Evolutionary conservation across 2,113 vertebrate genomes (phyloP), one percentile per base, ranked within the genome.

Genomic region (Zapornia atra): DNA sequence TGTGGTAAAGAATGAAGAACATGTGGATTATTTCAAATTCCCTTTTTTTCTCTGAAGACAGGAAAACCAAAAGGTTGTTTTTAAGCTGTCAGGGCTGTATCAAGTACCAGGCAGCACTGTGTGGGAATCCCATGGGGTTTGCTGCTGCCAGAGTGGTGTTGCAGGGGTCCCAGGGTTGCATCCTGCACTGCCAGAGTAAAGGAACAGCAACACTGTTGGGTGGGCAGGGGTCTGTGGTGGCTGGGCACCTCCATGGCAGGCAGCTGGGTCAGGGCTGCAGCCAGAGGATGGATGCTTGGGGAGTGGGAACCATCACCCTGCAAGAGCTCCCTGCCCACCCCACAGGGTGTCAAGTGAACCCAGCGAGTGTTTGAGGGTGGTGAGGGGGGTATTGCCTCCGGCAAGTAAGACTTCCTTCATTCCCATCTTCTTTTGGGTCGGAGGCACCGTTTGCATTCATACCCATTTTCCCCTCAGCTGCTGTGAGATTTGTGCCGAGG

Each of bases 301-400:
- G 38, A 36, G 33, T 1, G 0, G 82, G 29, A 18, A 46, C 36
- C 12, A 1, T 71, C 56, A 2, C 61, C 4, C 34, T 17, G 2
- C 20, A 29, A 6, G 15, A 64, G 14, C 86, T 48, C 76, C 36
- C 61, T 82, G 50, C 73, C 28, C 0, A 0, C 24, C 26, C 73
- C 34, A 3, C 2, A 2, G 46, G 60, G 46, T 61, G 78, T 38
- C 51, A 33, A 9, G 19, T 25, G 50, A 13, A 54, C 51, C 33
- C 65, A 29, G 48, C 0, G 0, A 40, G 31, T n/a, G 15, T 18
- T 40, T 0, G 5, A 54, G 44, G 22, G 5, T 33, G 15, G 29
- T 15, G 11, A 54, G 80, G 53, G n/a, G 60, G 68, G 38, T 53
- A 56, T 85, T 77, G 57, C 59, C 63, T 78, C 90, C 50, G 72